Evolutionary conservation across 2,888 invertebrate genomes (phyloP), one percentile per base, ranked within the genome.

Genomic region (Cheilosia urbana): DNA sequence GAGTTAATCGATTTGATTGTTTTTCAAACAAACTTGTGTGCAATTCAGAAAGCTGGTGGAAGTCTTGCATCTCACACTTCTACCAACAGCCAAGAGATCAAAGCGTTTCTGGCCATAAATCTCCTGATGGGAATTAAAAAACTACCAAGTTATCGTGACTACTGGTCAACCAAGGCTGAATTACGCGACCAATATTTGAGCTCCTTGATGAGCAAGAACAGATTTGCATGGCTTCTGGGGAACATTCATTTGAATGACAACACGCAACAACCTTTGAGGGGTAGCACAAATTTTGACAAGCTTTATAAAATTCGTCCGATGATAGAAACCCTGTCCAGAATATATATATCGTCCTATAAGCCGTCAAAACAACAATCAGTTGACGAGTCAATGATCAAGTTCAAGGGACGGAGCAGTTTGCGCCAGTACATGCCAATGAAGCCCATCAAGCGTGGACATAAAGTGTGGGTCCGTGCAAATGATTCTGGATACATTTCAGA

Each of bases 31-130:
- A 58, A 58, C 4, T 58, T 42, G 1, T 60, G 45, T 15, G 60
- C 60, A 1, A 15, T 24, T 1, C 60, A 60, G 45, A 60, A 60
- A 24, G 40, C 58, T 9, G 58, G 58, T 19, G 58, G 58, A 58
- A 58, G 19, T 57, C 15, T 15, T 19, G 57, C n/a, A 34, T 34
- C 7, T 4, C 17, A 57, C 34, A 57, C n/a, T 17, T 19, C 30
- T 30, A 30, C 58, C 37, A 58, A 58, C 24, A 13, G 24, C 6
- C 4, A 60, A 60, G 60, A 60, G 7, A 60, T 45, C 42, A 60
- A 60, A 60, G 24, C 15, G 4, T 60, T 60, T 24, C 60, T 60
- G 60, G 27, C 45, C n/a, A 55, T 51, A 58, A 58, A 58, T 11
- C 19, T 24, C 0, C 0, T 51, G 51, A 51, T 51, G 58, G 58